A percentile compares a stretch with the other conserved stretches of the same genome.
Evolutionary conservation across 2,888 invertebrate species (phyloP).

Genomic region (Cerceris ruficornis): DNA sequence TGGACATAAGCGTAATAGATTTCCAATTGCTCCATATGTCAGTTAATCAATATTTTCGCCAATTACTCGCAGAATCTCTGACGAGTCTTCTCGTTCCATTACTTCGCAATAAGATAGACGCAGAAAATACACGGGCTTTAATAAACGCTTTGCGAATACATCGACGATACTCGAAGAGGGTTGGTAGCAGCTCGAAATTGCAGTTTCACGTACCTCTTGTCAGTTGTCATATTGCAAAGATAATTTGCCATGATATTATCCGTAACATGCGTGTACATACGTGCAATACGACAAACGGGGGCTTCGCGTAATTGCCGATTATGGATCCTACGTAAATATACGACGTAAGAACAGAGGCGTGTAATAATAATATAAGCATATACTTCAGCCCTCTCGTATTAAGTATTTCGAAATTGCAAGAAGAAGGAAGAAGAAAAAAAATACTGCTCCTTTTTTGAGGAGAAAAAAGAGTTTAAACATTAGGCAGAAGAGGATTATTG

Average conservation of each 20-base stretch:
- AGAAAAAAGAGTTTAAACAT: too few relatives aligned
- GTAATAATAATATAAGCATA: constrained; percentile 7
- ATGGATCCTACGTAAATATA: constrained; percentile 24
- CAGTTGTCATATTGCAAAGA: constrained; percentile 29
- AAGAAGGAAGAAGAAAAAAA: too few relatives aligned
- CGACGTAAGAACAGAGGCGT: constrained; percentile 2
- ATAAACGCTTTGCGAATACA: background rate
- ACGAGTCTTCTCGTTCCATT: too few relatives aligned
- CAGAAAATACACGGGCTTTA: background rate
- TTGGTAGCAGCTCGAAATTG: constrained; percentile 32
- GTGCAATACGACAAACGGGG: constrained; percentile 8
- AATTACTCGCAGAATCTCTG: too few relatives aligned
- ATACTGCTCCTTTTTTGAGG: too few relatives aligned
- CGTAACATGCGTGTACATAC: constrained; percentile 10
- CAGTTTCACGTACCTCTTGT: constrained; percentile 22
- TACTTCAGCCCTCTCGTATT: background rate
- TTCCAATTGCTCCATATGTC: too few relatives aligned
- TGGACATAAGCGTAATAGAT: too few relatives aligned
- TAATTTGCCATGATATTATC: constrained; percentile 33
- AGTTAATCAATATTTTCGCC: too few relatives aligned
- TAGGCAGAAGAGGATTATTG: too few relatives aligned
- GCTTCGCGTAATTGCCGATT: constrained; percentile 29
- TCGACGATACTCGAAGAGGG: background rate
- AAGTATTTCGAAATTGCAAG: too few relatives aligned
- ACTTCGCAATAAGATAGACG: background rate